Evolutionary conservation across 2,888 invertebrate species (phyloP), one percentile per base, ranked within the genome.

Genomic region (Acanthoscelides obtectus): DNA sequence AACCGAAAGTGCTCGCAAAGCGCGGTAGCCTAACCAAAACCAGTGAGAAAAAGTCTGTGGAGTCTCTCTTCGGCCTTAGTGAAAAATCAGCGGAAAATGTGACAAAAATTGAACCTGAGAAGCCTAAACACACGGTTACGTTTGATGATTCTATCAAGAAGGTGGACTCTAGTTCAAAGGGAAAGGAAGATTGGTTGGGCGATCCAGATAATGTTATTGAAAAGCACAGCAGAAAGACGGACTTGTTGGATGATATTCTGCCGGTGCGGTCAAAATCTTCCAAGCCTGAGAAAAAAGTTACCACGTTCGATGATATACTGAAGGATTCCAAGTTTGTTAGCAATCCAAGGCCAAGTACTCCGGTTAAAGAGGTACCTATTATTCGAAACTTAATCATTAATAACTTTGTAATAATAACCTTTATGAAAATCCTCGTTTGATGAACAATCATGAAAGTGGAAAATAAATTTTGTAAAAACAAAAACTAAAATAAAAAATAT

Each of bases 1-100:
- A 90, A 77, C 89, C 90, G 76, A 87, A 84, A 80, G 70, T 75
- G 5, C 21, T 76, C 25, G 74, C 75, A 1, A 85, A 81, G 74
- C 76, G 80, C 66, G 71, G 80, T 22, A 80, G 79, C 74, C 71
- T 80, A 64, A 79, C 79, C 0, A 82, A 80, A 77, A 74, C 79
- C 0, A 79, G 80, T 8, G 81, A 83, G 69, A 84, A 83, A 72
- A 86, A 84, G 75, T 79, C 83, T 0, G 19, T 80, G 0, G 78
- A 79, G 20, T 80, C 79, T 72, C 66, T 82, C 64, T 81, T 82
- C 69, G 79, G 78, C 19, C 72, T 80, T 66, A 66, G 72, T 27
- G 74, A 73, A 1, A 73, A 75, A 64, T 69, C 63, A 20, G 45
- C 73, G 6, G 74, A 64, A 67, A 72, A 68, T 19, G 67, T 67